Percentiles rank a stretch among this genome's conserved stretches.
Evolutionary conservation across 2,888 invertebrate species (phyloP).

Genomic region (Branchipolynoe longqiensis): DNA sequence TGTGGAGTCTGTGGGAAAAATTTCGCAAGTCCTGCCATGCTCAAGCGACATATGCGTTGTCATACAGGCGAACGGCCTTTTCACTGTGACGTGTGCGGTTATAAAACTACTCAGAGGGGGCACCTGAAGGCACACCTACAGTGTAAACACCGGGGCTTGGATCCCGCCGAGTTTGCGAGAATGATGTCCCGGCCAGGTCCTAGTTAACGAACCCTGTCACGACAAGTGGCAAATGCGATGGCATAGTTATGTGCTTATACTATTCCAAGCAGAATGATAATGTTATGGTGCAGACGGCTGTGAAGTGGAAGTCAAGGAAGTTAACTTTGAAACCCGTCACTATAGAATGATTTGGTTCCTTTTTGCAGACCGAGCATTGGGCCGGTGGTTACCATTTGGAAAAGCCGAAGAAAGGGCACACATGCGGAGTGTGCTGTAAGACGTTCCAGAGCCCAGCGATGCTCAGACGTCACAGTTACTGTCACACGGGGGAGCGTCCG

Average conservation of each 20-base stretch:
- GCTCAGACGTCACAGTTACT: neutral
- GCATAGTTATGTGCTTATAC: too few relatives aligned
- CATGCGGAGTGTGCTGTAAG: neutral
- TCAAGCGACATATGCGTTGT: neutral
- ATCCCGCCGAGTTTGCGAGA: too few relatives aligned
- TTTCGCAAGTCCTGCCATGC: neutral
- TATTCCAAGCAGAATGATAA: too few relatives aligned
- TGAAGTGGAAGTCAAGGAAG: too few relatives aligned
- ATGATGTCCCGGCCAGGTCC: too few relatives aligned
- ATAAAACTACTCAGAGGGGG: neutral
- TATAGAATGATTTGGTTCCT: neutral
- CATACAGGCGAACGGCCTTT: conserved; percentile 46
- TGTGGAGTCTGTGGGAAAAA: conserved; percentile 24
- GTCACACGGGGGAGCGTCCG: neutral
- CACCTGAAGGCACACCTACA: neutral
- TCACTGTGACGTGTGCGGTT: neutral
- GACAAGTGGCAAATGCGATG: too few relatives aligned
- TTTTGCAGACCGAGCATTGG: neutral
- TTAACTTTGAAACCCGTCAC: too few relatives aligned
- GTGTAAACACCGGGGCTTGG: neutral
- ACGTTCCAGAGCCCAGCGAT: neutral
- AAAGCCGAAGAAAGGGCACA: neutral
- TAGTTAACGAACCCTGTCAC: too few relatives aligned
- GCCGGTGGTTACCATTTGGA: neutral
- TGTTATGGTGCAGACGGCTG: too few relatives aligned